Conservation (phyloP, 2,797 vertebrate genomes). For the Fringilla coelebs region DNA sequence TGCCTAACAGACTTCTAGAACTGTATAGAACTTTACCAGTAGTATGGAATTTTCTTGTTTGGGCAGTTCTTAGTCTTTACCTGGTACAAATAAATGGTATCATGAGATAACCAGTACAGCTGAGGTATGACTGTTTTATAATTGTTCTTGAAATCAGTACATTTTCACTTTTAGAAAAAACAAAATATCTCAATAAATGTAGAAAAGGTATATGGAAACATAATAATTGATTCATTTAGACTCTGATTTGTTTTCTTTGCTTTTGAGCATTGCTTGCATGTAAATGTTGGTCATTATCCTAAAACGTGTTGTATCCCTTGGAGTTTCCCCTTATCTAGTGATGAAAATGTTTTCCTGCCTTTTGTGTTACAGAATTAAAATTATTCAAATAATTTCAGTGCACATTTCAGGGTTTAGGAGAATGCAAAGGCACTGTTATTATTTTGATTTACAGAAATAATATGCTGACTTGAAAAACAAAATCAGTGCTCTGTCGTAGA, state of each 20-base stretch:
- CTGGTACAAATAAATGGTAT: neutral
- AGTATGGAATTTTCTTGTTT: neutral
- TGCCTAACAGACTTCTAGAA: neutral
- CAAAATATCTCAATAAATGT: neutral
- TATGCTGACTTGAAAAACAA: neutral
- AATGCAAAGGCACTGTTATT: neutral
- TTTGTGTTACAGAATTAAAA: neutral
- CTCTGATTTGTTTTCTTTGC: neutral
- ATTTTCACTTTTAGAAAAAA: neutral
- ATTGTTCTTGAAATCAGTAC: neutral
- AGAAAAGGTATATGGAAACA: neutral
- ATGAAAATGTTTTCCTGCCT: neutral
- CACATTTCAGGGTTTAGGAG: neutral
- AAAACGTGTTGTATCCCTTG: accelerated
- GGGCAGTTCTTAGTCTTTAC: neutral
- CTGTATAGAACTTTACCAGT: neutral
- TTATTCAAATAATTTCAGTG: neutral
- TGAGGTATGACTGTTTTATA: neutral
- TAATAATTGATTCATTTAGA: neutral
- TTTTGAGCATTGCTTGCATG: neutral
- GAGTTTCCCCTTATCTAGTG: neutral
- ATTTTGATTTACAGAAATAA: neutral
- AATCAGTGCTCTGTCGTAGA: neutral
- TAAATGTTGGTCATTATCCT: neutral
- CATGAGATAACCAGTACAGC: neutral